Base-by-base conservation (phyloP, 2,888 invertebrate genomes). In the Crioceris asparagi region DNA sequence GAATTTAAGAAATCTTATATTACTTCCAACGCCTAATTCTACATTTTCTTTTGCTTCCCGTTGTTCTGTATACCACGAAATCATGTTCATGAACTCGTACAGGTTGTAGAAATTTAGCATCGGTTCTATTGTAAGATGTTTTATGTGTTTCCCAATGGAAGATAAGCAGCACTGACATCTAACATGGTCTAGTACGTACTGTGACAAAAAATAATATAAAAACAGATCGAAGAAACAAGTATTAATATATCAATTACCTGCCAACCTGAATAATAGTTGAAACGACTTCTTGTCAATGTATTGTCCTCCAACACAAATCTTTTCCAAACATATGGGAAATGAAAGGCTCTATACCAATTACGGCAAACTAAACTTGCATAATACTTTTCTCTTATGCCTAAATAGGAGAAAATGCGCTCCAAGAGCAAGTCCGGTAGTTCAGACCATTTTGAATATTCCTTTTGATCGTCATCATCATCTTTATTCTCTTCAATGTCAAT, bases 191-290 rank as follows among this genome's bases (percentile, higher is more conserved):
- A 87, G 62, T 52, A 79, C 75, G 51, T 78, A 72, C 67, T 80
- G 59, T 47, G 69, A 68, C 30, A 29, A 30, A 17, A 17, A 36
- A 27, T 11, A 32, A 15, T n/a, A 21, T 21, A 7, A 17, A 14
- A 30, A 30, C 15, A n/a, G n/a, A n/a, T n/a, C n/a, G n/a, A n/a
- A n/a, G n/a, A 6, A 26, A 11, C 3, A 17, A 34, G 11, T 16
- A 3, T 14, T 17, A 11, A 21, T 21, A 7, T 21, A 7, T 27
- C 10, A 12, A 36, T 46, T 56, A 72, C 73, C 65, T 81, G 82
- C 79, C 84, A 86, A 12, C 86, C 86, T 33, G 80, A 78, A 58
- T 83, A 85, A 51, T 84, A 81, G 54, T 85, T 85, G 57, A 77
- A 85, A 56, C 79, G 77, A 16, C 79, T 69, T 38, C 83, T 70